Evolutionary conservation across 1,140 invertebrate species (phyloP).

Genomic region (Drosophila orena): DNA sequence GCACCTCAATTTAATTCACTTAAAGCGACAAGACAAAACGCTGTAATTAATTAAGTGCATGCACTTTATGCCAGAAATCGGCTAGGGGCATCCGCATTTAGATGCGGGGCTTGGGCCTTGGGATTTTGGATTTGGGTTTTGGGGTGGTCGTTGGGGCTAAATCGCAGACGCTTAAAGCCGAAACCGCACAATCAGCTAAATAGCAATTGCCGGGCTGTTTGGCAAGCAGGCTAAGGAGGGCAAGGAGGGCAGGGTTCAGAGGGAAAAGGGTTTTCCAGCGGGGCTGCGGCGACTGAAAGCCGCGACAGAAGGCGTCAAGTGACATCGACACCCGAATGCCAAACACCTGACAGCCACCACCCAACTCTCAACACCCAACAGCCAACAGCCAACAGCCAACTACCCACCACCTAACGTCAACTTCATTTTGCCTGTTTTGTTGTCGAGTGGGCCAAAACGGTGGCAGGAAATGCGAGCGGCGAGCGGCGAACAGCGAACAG

Average conservation of each 20-base stretch:
- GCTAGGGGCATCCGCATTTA: slow-evolving; percentile 17
- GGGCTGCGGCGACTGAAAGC: slow-evolving; percentile 7
- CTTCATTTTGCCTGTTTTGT: slow-evolving; percentile 68
- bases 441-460: slow-evolving; percentile 41
- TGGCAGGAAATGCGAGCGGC: slow-evolving; percentile 21
- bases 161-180: slow-evolving; percentile 56
- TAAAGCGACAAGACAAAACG: slow-evolving; percentile 62
- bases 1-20: slow-evolving; percentile 32
- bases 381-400: too few relatives aligned
- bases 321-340: slow-evolving; percentile 63
- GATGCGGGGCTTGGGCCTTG: slow-evolving; percentile 1
- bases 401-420: slow-evolving; percentile 37
- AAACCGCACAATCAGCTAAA: slow-evolving; percentile 77
- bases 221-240: slow-evolving; percentile 3
- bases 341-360: slow-evolving; percentile 55
- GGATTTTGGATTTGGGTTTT: neutral
- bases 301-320: slow-evolving; percentile 45
- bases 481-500: neutral
- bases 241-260: too few relatives aligned
- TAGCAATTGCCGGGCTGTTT: slow-evolving; percentile 55
- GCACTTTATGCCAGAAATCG: slow-evolving; percentile 56
- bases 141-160: neutral
- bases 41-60: slow-evolving; percentile 72
- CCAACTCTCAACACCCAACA: neutral
- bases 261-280: neutral